Evolutionary conservation across 2,113 vertebrate genomes (phyloP), one percentile per base, ranked within the genome.

Genomic region (cattle (Bos taurus)): DNA sequence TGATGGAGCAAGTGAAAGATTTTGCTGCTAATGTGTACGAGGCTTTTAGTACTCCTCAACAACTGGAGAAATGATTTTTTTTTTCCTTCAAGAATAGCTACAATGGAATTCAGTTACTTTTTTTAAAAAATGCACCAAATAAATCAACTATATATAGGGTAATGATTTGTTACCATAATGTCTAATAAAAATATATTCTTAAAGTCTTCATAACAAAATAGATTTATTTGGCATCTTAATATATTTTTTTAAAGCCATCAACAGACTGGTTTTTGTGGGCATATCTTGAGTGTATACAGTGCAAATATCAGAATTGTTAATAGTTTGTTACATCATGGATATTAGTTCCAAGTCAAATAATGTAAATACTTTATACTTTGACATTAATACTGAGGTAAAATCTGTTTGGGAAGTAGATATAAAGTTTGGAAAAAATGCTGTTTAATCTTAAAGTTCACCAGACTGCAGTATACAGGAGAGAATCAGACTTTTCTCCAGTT

Each of bases 21-120:
- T 99, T 99, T 97, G 99, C 99, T 43, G 99, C 99, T 97, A 99
- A 99, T 36, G 99, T 99, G 54, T 99, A 99, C 33, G 99, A 99
- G 98, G 99, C 99, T 52, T 99, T 99, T 98, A 99, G 99, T 98
- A 99, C 99, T 26, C 99, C 99, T n/a, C 99, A 99, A 88, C 99
- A 99, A 97, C 98, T 99, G 96, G 99, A 99, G 98, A 99, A 99
- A 94, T 99, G 98, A 99, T 9, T 56, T 81, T 40, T 86, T 54
- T 88, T 93, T 90, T 88, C n/a, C 86, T 56, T 82, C 95, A 84
- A 77, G 95, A 96, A 96, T 62, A 94, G 71, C 85, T 77, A 30
- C 46, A 60, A 1, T 78, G 67, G 54, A 30, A 86, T 60, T 86
- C 80, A 88, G 78, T 91, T 94, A n/a, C 94, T 81, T 95, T 85